Conservation (phyloP, 2,888 invertebrate genomes). For the Drosophila gaucha region DNA sequence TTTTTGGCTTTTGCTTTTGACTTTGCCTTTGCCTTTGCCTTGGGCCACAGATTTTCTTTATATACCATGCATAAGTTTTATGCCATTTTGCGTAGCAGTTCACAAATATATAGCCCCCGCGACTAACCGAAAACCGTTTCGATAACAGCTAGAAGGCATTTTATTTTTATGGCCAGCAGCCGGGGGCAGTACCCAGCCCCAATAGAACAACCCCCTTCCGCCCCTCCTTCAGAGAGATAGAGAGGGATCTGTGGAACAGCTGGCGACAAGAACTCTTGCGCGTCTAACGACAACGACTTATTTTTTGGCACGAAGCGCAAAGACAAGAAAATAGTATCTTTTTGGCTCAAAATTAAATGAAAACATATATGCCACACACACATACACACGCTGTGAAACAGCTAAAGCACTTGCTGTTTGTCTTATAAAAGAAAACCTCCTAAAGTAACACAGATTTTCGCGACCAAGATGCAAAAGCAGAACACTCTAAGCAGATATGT, state of each 20-base stretch:
- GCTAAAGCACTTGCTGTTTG: slow-evolving; percentile 54
- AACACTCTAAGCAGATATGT: too few relatives aligned
- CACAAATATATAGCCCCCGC: slow-evolving; percentile 39
- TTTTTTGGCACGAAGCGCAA: slow-evolving; percentile 61
- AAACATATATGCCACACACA: slow-evolving; percentile 59
- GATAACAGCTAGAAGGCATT: slow-evolving; percentile 65
- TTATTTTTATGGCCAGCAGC: slow-evolving; percentile 65
- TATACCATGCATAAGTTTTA: slow-evolving; percentile 50
- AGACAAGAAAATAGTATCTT: slow-evolving; percentile 44
- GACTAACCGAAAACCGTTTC: slow-evolving; percentile 41
- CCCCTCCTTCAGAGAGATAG: not conserved
- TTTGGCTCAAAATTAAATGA: slow-evolving; percentile 75
- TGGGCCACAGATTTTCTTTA: slow-evolving; percentile 60
- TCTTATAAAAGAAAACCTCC: slow-evolving; percentile 61
- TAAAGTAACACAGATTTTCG: slow-evolving; percentile 59
- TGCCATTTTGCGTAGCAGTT: slow-evolving; percentile 35
- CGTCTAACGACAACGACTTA: slow-evolving; percentile 45
- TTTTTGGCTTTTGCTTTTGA: slow-evolving; percentile 12
- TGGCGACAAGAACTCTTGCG: slow-evolving; percentile 47
- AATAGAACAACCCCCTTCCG: not conserved
- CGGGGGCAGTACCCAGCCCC: slow-evolving; percentile 31
- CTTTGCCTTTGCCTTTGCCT: slow-evolving; percentile 25
- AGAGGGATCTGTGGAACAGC: slow-evolving; percentile 63
- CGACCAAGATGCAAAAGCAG: slow-evolving; percentile 38
- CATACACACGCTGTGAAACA: slow-evolving; percentile 9